A percentile compares a stretch with the other conserved stretches of the same genome.
Evolutionary conservation across 2,113 vertebrate species (phyloP).

Genomic region (Ranitomeya variabilis): DNA sequence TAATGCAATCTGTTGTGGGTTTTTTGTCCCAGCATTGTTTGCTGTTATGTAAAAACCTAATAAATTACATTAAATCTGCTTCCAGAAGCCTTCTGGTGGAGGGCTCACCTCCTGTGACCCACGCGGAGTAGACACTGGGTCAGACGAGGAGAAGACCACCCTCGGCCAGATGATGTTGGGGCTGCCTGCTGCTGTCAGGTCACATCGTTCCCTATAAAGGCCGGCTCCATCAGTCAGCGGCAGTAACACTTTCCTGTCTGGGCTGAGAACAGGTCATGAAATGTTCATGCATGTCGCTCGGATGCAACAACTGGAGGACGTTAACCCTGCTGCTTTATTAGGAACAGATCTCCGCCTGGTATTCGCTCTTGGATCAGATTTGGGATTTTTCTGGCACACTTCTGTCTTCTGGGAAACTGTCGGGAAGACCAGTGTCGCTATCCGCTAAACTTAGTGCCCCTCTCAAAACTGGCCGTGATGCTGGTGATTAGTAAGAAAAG

Average conservation of each 20-base stretch:
- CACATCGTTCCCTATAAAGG: no score
- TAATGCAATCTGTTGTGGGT: slow-evolving; percentile 25
- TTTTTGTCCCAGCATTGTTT: slow-evolving; percentile 19
- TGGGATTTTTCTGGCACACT: not conserved
- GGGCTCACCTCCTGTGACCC: slow-evolving; percentile 37
- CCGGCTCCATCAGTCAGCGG: not conserved
- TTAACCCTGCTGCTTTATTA: not conserved
- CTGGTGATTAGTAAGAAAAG: not conserved
- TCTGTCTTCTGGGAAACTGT: no score
- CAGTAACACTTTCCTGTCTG: not conserved
- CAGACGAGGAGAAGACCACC: slow-evolving; percentile 8
- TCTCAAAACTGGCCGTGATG: no score
- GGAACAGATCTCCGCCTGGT: not conserved
- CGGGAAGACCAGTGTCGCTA: not conserved
- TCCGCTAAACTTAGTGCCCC: not conserved
- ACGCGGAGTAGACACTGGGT: not conserved
- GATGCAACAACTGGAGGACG: not conserved
- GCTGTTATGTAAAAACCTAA: slow-evolving; percentile 23
- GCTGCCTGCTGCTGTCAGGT: not conserved
- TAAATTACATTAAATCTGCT: slow-evolving; percentile 44
- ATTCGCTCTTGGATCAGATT: not conserved
- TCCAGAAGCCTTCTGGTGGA: slow-evolving; percentile 21
- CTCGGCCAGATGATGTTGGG: not conserved
- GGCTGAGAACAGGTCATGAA: not conserved
- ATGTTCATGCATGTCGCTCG: not conserved